Base-by-base conservation (phyloP, 2,797 vertebrate species). In the Cossypha dichroa region DNA sequence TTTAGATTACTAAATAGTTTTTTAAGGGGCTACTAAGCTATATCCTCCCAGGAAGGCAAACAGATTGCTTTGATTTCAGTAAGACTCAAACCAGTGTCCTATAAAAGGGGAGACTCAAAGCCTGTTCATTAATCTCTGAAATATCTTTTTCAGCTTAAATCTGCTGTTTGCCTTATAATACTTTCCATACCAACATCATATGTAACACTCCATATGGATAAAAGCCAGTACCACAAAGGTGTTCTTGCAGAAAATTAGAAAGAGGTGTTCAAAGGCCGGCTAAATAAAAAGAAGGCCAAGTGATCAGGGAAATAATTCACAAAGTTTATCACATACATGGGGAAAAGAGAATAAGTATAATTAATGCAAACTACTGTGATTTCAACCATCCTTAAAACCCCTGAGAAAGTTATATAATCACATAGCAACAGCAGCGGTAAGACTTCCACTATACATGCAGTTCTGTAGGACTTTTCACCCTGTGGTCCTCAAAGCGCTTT, bases 101-200 rank as follows among this genome's bases (percentile, higher is more conserved):
- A 17, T 48, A 63, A 82, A 86, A 84, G 15, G 20, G 90, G 52
- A 69, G 18, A 59, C 31, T 76, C 38, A 74, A 84, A 87, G 64
- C 17, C 33, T 2, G 4, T 31, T 82, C 75, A 70, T 91, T 93
- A 94, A 91, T 94, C 77, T 86, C 49, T 26, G 13, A 66, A 94
- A 34, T 76, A 73, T 92, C 76, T 96, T 93, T 87, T 91, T 86
- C 52, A 92, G 69, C n/a, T 87, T 52, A 70, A 93, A 85, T 80
- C 84, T 85, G 41, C 55, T 92, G 38, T 91, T 95, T 93, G 68
- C 80, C 25, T 3, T 62, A 20, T 94, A 95, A 92, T 93, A 79
- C 46, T 95, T 93, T 93, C 90, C 90, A 94, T 91, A 93, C 67
- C 86, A 84, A 70, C n/a, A 74, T 79, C 36, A 49, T 38, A 76